Evolutionary conservation across 1,140 invertebrate genomes (phyloP).

Genomic region (Panulirus ornatus): DNA sequence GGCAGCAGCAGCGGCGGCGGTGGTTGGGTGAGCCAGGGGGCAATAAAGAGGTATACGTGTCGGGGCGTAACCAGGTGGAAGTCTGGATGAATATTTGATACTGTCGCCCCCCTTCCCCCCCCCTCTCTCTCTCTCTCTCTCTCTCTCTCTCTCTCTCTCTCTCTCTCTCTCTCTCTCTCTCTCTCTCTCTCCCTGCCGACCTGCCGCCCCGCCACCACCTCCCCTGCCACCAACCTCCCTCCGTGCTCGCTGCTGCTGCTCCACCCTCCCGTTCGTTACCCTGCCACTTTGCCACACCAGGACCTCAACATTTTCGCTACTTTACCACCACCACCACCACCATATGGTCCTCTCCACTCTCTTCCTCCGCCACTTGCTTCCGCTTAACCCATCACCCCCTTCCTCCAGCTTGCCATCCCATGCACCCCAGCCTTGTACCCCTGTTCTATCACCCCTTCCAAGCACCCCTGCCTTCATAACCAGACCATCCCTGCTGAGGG

Average conservation of each 20-base stretch:
- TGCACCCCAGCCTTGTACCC: not conserved
- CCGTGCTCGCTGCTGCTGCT: not conserved
- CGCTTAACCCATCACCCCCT: not conserved
- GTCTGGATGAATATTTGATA: conserved; percentile 38
- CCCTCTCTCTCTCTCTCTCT: too few relatives aligned
- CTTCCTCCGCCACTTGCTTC: not conserved
- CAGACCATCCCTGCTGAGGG: too few relatives aligned
- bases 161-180: too few relatives aligned
- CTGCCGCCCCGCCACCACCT: not conserved
- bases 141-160: too few relatives aligned
- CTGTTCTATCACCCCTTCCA: not conserved
- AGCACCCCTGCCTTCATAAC: not conserved
- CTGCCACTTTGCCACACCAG: too few relatives aligned
- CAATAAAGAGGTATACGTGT: conserved; percentile 4
- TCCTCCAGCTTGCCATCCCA: too few relatives aligned
- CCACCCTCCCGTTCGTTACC: too few relatives aligned
- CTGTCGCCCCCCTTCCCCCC: not conserved
- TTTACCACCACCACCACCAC: not conserved
- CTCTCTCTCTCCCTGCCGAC: too few relatives aligned
- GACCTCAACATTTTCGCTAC: not conserved
- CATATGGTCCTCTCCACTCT: not conserved
- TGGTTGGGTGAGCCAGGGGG: not conserved
- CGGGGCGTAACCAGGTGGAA: conserved; percentile 19
- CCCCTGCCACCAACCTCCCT: not conserved
- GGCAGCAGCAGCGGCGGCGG: too few relatives aligned